These are phyloP conservation scores for Casuarius casuarius DNA, from an alignment of 2,113 vertebrate genomes.

Conservation along the genomic window DNA sequence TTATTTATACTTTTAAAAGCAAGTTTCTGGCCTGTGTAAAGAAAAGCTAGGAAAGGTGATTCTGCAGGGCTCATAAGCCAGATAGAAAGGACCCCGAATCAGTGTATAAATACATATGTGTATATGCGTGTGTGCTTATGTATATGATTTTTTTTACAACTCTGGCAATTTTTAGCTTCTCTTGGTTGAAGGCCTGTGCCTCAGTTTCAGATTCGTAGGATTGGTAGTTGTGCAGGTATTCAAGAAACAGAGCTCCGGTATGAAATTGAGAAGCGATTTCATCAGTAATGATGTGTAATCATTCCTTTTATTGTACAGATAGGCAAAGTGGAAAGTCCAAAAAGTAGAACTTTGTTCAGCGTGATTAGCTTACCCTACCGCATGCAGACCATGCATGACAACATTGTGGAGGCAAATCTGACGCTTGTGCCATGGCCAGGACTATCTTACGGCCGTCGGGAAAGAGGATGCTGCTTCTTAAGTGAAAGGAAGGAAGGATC, in stretches of 20 bases:
- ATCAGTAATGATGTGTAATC: neutral
- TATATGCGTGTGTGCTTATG: accelerated
- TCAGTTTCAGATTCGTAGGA: neutral
- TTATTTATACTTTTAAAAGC: neutral
- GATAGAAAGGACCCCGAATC: neutral
- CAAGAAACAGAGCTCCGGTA: neutral
- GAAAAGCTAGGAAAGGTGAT: neutral
- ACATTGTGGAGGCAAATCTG: neutral
- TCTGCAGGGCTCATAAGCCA: neutral
- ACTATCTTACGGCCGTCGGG: neutral
- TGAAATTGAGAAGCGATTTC: neutral
- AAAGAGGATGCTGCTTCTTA: neutral
- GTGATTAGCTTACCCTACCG: no score
- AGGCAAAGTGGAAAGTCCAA: neutral
- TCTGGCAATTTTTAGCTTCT: neutral
- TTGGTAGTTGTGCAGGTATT: neutral
- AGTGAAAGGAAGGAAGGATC: neutral
- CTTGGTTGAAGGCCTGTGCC: neutral
- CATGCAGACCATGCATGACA: neutral
- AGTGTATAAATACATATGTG: neutral
- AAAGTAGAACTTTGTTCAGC: neutral
- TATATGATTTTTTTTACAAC: neutral
- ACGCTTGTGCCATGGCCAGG: neutral
- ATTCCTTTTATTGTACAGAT: neutral
- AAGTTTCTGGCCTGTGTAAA: neutral